Evolutionary conservation across 2,113 vertebrate genomes (phyloP), one percentile per base, ranked within the genome.

Genomic region (Rhombomys opimus): DNA sequence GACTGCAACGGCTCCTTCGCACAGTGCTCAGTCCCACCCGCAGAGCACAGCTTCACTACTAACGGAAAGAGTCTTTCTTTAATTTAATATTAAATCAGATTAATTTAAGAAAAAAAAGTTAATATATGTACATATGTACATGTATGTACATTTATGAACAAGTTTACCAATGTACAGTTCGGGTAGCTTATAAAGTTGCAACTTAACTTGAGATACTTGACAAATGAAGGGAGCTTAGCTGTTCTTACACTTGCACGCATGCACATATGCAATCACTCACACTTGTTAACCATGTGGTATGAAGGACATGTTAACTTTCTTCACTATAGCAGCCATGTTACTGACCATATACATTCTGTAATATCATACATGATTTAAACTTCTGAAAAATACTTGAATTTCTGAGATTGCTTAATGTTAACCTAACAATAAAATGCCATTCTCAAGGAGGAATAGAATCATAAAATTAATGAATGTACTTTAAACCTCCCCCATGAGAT

Each of bases 41-140:
- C n/a, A 94, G 27, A 23, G 27, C 50, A 30, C 35, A 92, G 38
- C 18, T 90, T 86, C 30, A 17, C 41, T 88, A 86, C 90, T 50
- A 46, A 54, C 95, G 81, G 32, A 90, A 95, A 95, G 85, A 87
- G 12, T 87, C 84, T 92, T 80, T 90, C 70, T 27, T 85, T 41
- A 70, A 52, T 52, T 78, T 63, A 84, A 32, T 1, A 85, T 96
- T 82, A 95, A 52, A 84, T 88, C 59, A 81, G 30, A 8, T 25
- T 57, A 35, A 57, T 94, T 87, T 30, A 91, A 68, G 46, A 35
- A n/a, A 4, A 23, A 86, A 78, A 23, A 15, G 23, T 57, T 32
- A 27, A 84, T 41, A n/a, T 38, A 25, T 41, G 13, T 46, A 15
- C 22, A 65, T 59, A 18, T 52, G 25, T 1, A 59, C 32, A 38